phyloP scores from a whole-genome alignment of 2,888 invertebrate species.

The Lasius platythorax region DNA sequence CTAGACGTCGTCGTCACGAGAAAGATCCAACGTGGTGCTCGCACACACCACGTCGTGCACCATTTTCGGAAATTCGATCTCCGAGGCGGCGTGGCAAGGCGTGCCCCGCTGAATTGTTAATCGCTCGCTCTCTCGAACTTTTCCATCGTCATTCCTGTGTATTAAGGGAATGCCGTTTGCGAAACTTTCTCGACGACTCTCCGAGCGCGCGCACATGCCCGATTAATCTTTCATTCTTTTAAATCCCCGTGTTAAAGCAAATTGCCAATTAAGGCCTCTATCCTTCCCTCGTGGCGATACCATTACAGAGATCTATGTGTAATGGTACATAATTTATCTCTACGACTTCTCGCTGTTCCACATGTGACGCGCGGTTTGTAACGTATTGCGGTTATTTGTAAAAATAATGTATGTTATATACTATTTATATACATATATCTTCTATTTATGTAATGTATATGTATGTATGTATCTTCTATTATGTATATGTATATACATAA shows the following conservation, averaged over 20 bases:
- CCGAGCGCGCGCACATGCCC: background rate
- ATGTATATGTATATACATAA: no score
- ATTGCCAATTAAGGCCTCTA: conserved; percentile 49
- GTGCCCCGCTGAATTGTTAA: conserved; percentile 47
- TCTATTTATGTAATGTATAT: no score
- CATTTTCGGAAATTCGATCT: conserved; percentile 44
- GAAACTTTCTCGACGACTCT: conserved; percentile 11
- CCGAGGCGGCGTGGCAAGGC: background rate
- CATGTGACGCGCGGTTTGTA: background rate
- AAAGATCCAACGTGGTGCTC: conserved; percentile 5
- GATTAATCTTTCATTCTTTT: conserved; percentile 44
- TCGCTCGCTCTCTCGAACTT: conserved; percentile 43
- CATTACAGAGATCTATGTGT: background rate
- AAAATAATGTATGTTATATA: no score
- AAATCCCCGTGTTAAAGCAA: conserved; percentile 44
- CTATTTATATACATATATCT: no score
- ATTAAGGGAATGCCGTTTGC: conserved; percentile 22
- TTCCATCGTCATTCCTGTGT: conserved; percentile 40
- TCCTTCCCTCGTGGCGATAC: background rate
- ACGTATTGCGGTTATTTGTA: background rate
- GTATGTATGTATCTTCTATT: no score
- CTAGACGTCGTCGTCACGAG: conserved; percentile 34
- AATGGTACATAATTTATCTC: conserved; percentile 30
- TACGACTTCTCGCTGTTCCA: background rate
- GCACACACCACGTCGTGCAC: conserved; percentile 2